A percentile compares a stretch with the other conserved stretches of the same genome.
These are phyloP conservation scores for Euphonia xanthogaster DNA, from an alignment of 2,797 vertebrate species.

Conservation along the genomic window DNA sequence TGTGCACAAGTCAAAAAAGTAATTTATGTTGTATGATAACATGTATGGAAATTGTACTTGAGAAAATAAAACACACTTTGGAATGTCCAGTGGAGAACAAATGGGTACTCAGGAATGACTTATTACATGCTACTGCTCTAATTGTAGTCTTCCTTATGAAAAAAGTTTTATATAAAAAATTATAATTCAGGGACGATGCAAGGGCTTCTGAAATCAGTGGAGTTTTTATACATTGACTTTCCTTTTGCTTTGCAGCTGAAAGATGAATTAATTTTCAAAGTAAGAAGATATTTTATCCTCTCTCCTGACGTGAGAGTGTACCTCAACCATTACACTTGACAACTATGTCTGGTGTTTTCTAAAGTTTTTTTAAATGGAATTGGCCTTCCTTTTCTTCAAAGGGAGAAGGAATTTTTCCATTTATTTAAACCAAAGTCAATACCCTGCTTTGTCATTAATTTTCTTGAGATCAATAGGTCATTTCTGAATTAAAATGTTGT, in stretches of 20 bases:
- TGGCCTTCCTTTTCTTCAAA: not conserved
- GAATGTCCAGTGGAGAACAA: not conserved
- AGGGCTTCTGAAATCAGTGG: not conserved
- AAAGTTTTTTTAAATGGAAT: not conserved
- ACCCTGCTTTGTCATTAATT: not conserved
- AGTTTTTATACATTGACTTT: not conserved
- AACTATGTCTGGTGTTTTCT: not conserved
- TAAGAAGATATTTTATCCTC: not conserved
- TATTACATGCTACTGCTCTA: not conserved
- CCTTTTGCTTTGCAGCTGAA: not conserved
- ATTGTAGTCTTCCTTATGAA: not conserved
- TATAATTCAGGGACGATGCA: not conserved
- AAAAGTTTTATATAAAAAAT: not conserved
- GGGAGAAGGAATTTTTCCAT: not conserved
- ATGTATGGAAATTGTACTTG: accelerated
- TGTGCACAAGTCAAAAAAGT: not conserved
- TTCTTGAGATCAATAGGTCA: not conserved
- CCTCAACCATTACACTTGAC: not conserved
- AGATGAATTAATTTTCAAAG: not conserved
- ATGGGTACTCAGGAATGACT: not conserved
- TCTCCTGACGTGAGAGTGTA: not conserved
- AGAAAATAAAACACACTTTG: not conserved
- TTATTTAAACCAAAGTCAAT: conserved; percentile 19
- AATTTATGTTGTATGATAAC: not conserved
- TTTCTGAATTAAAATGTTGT: not conserved